These are phyloP conservation scores for Pseudomugil gertrudae DNA, from an alignment of 2,797 vertebrate species.

Conservation along the genomic window DNA sequence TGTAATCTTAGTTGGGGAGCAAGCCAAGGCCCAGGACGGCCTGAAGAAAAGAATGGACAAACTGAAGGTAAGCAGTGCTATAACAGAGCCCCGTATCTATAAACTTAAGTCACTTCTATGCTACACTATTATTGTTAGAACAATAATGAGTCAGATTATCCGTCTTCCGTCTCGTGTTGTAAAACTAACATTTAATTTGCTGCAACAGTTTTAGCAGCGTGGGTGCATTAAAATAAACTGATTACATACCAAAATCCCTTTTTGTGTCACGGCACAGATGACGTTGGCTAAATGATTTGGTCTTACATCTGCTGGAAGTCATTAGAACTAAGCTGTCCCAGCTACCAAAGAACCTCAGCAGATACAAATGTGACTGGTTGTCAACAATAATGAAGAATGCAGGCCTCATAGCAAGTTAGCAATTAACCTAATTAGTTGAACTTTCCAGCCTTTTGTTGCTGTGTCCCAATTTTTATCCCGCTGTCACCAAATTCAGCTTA, in stretches of 20 bases:
- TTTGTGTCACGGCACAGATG: background rate
- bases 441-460: background rate
- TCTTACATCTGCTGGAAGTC: background rate
- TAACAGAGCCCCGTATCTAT: background rate
- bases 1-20: constrained; percentile 96
- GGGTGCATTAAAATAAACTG: background rate
- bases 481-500: background rate
- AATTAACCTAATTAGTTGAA: constrained; percentile 7
- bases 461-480: background rate
- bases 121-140: background rate
- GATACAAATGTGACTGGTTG: background rate
- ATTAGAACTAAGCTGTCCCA: background rate
- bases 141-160: background rate
- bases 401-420: background rate
- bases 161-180: background rate
- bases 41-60: constrained; percentile 99
- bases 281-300: constrained; percentile 1
- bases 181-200: background rate
- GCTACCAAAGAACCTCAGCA: background rate
- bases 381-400: background rate
- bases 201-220: background rate
- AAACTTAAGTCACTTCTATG: background rate
- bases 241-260: background rate
- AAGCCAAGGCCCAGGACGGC: constrained; percentile 97
- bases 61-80: constrained; percentile 81